Conservation (phyloP, 64 coral and sea anemone species). For the Montipora sp. region DNA sequence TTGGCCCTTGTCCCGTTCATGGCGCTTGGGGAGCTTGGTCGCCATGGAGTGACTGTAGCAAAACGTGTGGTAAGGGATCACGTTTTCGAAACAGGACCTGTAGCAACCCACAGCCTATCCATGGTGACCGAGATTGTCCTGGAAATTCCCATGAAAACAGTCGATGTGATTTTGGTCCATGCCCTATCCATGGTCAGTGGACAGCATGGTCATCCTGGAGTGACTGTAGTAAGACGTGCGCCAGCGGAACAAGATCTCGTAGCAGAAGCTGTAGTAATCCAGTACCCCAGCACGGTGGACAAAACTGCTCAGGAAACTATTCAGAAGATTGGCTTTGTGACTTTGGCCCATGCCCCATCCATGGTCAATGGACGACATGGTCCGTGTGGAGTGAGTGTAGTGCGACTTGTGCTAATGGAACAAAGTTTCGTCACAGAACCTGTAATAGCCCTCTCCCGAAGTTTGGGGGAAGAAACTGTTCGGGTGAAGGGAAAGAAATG, state of each 20-base stretch:
- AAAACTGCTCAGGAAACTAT: slow-evolving; percentile 45
- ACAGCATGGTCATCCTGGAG: slow-evolving; percentile 79
- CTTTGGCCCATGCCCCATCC: background rate
- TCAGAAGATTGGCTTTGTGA: background rate
- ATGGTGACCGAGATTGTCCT: slow-evolving; percentile 50
- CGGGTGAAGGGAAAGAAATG: slow-evolving; percentile 28
- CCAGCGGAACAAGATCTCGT: slow-evolving; percentile 49
- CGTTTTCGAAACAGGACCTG: slow-evolving; percentile 58
- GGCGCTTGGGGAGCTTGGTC: slow-evolving; percentile 73
- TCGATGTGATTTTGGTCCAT: slow-evolving; percentile 38
- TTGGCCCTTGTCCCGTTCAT: slow-evolving; percentile 46
- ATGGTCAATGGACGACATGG: slow-evolving; percentile 1
- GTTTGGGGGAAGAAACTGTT: slow-evolving; percentile 15
- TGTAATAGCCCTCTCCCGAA: background rate
- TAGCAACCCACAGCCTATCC: slow-evolving; percentile 27
- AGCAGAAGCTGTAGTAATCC: slow-evolving; percentile 45
- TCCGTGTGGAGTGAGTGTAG: background rate
- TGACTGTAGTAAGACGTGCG: slow-evolving; percentile 71
- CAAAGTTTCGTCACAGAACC: background rate
- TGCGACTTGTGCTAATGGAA: background rate
- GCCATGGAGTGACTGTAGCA: slow-evolving; percentile 76
- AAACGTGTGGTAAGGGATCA: slow-evolving; percentile 61
- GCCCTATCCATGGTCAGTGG: slow-evolving; percentile 63
- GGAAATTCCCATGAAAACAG: slow-evolving; percentile 26
- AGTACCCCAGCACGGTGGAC: slow-evolving; percentile 42